Evolutionary conservation across 2,113 vertebrate species (phyloP), one percentile per base, ranked within the genome.

Genomic region (Chascanopsetta lugubris): DNA sequence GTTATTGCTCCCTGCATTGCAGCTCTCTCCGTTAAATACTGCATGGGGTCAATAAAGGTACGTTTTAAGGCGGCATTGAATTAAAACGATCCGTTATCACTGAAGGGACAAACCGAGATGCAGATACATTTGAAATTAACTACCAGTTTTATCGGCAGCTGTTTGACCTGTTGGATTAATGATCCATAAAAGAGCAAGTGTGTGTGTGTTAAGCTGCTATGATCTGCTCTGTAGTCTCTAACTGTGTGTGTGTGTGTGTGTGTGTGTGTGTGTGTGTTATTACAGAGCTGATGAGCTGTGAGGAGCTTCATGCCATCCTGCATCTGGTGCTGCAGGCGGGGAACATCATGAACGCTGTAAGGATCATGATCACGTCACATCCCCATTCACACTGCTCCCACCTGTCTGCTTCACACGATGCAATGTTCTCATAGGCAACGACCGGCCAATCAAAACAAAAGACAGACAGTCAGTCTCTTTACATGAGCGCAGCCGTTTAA

Each of bases 321-420:
- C 96, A 97, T 86, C 90, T 99, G 92, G 97, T 99, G 83, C 94
- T 99, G 48, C 97, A 98, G 83, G 96, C 97, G 10, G 97, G 97
- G 61, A 99, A 99, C 86, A 97, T 99, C 88, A 97, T 99, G 97
- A 99, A 99, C 47, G 96, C 95, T 10, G 97, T 98, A 89, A 94
- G 95, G n/a, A 2, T 25, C 5, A 42, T n/a, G 2, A 27, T 48
- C 30, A 3, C 10, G 29, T 53, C 1, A 26, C 32, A 18, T n/a
- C n/a, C n/a, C n/a, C 15, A 0, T 20, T 0, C n/a, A 38, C 10
- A 30, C 1, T 17, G 30, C 15, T n/a, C 4, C 8, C 26, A 8
- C 21, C 20, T 59, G n/a, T 42, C 22, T 12, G 8, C 1, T 56
- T 25, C 8, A 17, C 43, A 29, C 8, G 27, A 5, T 29, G 4